These are phyloP conservation scores for Coptodon rendalli DNA, from an alignment of 2,113 vertebrate genomes.

Conservation along the genomic window DNA sequence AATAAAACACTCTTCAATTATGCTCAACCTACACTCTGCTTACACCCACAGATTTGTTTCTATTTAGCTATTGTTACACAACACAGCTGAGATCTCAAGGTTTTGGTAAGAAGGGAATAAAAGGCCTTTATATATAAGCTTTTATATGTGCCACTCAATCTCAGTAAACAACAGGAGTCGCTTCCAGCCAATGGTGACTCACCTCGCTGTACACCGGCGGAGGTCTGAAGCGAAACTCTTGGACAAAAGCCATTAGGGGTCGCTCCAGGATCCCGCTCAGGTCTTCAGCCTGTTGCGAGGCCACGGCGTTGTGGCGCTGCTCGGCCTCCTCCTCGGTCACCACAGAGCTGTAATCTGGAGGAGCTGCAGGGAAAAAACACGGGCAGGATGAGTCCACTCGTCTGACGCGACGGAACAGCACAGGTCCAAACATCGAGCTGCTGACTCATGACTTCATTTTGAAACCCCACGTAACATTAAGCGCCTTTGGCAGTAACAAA, in stretches of 20 bases:
- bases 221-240: conserved; percentile 88
- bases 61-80: not conserved
- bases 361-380: conserved; percentile 69
- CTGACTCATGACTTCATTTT: conserved; percentile 10
- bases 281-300: conserved; percentile 47
- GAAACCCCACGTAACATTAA: not conserved
- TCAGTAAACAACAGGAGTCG: not conserved
- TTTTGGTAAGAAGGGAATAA: not conserved
- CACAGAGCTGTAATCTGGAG: conserved; percentile 85
- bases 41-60: not conserved
- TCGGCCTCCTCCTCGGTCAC: conserved; percentile 73
- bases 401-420: not conserved
- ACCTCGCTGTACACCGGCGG: conserved; percentile 94
- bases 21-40: not conserved
- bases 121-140: not conserved
- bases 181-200: conserved; percentile 8
- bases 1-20: not conserved
- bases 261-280: conserved; percentile 71
- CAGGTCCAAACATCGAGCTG: conserved; percentile 5
- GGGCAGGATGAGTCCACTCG: not conserved
- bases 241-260: conserved; percentile 85
- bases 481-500: not conserved
- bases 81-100: not conserved
- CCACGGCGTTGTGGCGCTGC: conserved; percentile 37
- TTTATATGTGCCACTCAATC: not conserved